A percentile compares a stretch with the other conserved stretches of the same genome.
Evolutionary conservation across 2,113 vertebrate species (phyloP).

Genomic region (Clinocottus analis): DNA sequence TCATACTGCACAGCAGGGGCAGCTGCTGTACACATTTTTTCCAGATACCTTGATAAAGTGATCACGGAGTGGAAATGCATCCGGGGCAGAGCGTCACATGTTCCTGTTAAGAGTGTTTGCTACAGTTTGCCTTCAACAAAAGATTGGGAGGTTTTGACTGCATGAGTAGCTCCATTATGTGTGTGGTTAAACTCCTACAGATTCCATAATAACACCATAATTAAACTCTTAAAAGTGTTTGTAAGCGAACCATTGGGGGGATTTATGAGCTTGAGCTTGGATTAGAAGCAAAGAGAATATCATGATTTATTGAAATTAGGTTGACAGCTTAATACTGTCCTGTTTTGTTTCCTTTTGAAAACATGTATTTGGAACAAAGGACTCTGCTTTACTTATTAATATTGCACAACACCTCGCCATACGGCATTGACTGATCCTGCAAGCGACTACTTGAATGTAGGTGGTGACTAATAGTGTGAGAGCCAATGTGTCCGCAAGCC

Average conservation of each 20-base stretch:
- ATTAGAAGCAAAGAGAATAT: background rate
- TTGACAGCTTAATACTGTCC: background rate
- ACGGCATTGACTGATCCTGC: slow-evolving; percentile 1
- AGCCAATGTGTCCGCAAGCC: slow-evolving; percentile 6
- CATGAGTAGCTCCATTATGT: background rate
- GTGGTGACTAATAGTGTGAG: slow-evolving; percentile 18
- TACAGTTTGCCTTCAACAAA: slow-evolving; percentile 11
- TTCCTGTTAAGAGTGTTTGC: background rate
- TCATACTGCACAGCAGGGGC: slow-evolving; percentile 40
- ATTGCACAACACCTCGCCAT: slow-evolving; percentile 16
- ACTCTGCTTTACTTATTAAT: slow-evolving; percentile 11
- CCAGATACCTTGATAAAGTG: slow-evolving; percentile 47
- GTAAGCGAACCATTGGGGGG: background rate
- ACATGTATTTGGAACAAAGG: slow-evolving; percentile 1
- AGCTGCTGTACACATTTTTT: slow-evolving; percentile 51
- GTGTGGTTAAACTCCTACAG: slow-evolving; percentile 8
- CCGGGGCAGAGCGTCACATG: slow-evolving; percentile 10
- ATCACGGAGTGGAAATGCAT: slow-evolving; percentile 23
- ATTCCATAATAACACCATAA: background rate
- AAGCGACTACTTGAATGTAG: slow-evolving; percentile 19
- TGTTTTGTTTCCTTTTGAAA: background rate
- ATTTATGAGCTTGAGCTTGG: background rate
- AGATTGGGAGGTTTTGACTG: slow-evolving; percentile 6
- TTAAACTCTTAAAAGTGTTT: background rate
- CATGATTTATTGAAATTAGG: slow-evolving; percentile 1